Conservation (phyloP, 2,113 vertebrate species). For the Oceanodroma tethys region DNA sequence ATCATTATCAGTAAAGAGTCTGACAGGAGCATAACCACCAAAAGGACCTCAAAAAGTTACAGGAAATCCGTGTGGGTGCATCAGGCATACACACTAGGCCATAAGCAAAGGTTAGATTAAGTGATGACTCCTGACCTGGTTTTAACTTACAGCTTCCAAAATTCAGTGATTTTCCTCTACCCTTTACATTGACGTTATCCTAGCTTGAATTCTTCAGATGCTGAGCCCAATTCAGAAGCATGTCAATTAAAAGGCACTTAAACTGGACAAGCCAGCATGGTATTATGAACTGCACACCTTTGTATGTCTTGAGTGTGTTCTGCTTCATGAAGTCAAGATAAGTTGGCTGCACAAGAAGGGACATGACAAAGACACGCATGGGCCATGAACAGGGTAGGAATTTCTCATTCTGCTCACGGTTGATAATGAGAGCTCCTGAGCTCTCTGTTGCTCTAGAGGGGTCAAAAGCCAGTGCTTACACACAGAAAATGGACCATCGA, state of each 20-base stretch:
- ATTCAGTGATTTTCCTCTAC: not conserved
- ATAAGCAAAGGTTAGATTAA: not conserved
- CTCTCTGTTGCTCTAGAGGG: not conserved
- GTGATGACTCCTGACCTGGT: not conserved
- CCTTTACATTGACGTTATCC: not conserved
- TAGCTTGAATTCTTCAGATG: not conserved
- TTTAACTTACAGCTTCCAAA: not conserved
- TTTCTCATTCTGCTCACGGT: not conserved
- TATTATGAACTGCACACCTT: not conserved
- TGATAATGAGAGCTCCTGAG: not conserved
- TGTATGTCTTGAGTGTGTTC: not conserved
- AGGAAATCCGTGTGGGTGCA: not conserved
- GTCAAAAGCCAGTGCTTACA: not conserved
- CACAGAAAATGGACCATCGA: not conserved
- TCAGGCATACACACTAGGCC: not conserved
- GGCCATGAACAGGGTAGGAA: not conserved
- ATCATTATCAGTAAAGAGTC: not conserved
- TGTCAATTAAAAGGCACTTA: not conserved
- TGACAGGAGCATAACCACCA: not conserved
- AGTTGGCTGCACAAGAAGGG: not conserved
- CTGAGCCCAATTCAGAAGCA: not conserved
- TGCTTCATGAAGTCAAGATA: not conserved
- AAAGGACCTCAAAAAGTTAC: not conserved
- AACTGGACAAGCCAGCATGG: not conserved
- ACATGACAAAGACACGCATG: not conserved